Base-by-base conservation (phyloP, 2,888 invertebrate genomes). In the Ophion ventricosus region DNA sequence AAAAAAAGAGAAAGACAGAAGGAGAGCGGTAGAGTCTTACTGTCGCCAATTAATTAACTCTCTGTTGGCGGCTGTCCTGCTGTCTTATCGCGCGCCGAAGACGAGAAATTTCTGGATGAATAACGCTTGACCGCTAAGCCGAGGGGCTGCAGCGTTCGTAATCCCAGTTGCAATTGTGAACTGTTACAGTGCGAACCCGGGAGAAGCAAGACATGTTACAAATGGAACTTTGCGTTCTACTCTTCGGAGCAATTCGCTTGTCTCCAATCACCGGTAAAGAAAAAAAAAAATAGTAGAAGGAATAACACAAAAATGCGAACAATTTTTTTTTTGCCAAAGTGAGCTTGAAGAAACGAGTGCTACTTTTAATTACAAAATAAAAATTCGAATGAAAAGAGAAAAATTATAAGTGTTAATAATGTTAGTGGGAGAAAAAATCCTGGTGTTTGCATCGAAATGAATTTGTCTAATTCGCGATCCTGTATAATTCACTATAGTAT, bases 51-150 rank as follows among this genome's bases (percentile, higher is more conserved):
- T 87, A 88, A 88, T 87, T 86, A 87, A 83, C 83, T 89, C 88
- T 86, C 86, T 80, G 86, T 80, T 84, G 83, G 82, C 61, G 82
- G 81, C 54, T 40, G 82, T 84, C 10, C 57, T 57, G 20, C 23
- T 23, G 40, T 40, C 40, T 66, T 66, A 66, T 70, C 85, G 57
- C 85, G 72, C 84, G 87, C 88, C 87, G 87, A 89, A 90, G 87
- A 84, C 83, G 85, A 88, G 86, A 88, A 88, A 86, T 86, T 73
- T 86, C 85, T 78, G 87, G 87, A 90, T 90, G 89, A 90, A 90
- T 90, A 89, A 86, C 86, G 87, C 81, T 78, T 66, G 80, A 83
- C 76, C 80, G 87, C 82, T 90, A 90, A 90, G 84, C 85, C 87
- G 86, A 35, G 61, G 3, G 20, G 87, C 85, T 89, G 88, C 90